Conservation (phyloP, 2,888 invertebrate species). For the Sarcophaga variegata region DNA sequence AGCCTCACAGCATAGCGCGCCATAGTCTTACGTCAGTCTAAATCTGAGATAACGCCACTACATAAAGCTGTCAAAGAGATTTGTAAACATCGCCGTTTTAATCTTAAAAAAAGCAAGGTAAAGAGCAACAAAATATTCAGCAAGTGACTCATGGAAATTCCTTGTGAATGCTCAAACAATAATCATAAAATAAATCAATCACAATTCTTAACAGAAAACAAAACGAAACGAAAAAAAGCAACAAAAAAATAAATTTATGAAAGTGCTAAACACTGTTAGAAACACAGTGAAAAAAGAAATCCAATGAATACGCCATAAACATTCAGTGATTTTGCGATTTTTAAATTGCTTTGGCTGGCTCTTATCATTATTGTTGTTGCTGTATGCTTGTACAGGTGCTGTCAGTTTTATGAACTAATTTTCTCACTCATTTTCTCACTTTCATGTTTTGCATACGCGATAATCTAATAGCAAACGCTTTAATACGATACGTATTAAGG, state of each 20-base stretch:
- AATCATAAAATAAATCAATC: constrained; percentile 10
- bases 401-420: neutral
- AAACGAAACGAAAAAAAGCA: too few species aligned
- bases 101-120: too few species aligned
- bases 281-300: constrained; percentile 4
- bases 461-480: neutral
- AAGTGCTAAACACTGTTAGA: neutral
- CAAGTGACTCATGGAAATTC: constrained; percentile 11
- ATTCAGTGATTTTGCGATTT: constrained; percentile 11
- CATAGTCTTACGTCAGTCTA: too few species aligned
- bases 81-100: too few species aligned
- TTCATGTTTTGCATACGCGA: constrained; percentile 9
- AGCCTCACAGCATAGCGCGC: too few species aligned
- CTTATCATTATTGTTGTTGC: neutral
- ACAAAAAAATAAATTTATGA: neutral
- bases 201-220: neutral
- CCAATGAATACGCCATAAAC: neutral
- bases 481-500: too few species aligned
- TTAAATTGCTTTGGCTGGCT: neutral
- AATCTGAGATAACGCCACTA: too few species aligned
- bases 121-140: neutral
- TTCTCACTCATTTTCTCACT: neutral
- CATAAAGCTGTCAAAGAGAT: too few species aligned
- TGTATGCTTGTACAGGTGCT: too few species aligned
- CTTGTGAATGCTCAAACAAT: neutral